A percentile compares a stretch with the other conserved stretches of the same genome.
phyloP scores from a whole-genome alignment of 2,113 vertebrate species.

The Rattus norvegicus region GRCr8 NC_086019.1:80552001-80552500 shows the following conservation, averaged over 20 bases:
- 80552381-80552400: not conserved
- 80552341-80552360: too few species aligned
- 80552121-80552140: not conserved
- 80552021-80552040: not conserved
- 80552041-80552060: not conserved
- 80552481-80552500: too few species aligned
- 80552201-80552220: not conserved
- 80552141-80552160: not conserved
- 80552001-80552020: rapidly evolving
- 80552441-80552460: not conserved
- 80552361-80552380: not conserved
- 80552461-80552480: too few species aligned
- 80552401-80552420: not conserved
- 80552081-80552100: not conserved
- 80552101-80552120: too few species aligned
- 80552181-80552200: not conserved
- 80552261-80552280: not conserved
- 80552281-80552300: too few species aligned
- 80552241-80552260: too few species aligned
- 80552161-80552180: not conserved
- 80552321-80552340: too few species aligned
- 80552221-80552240: too few species aligned
- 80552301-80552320: too few species aligned
- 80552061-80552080: too few species aligned
- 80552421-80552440: too few species aligned